Evolutionary conservation across 2,113 vertebrate species (phyloP).

Genomic region (Hippocampus abdominalis): DNA sequence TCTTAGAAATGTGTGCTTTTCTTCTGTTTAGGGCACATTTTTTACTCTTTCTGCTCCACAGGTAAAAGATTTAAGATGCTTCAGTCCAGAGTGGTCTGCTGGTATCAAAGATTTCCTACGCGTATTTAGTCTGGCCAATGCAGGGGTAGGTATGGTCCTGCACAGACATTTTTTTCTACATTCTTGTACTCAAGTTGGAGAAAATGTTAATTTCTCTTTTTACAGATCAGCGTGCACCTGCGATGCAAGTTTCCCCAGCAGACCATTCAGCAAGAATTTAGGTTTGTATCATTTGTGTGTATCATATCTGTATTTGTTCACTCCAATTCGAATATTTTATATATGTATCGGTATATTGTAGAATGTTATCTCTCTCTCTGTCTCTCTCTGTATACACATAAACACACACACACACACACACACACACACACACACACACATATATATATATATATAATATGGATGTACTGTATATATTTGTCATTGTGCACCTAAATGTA

Average conservation of each 20-base stretch:
- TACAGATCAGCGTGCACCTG: conserved; percentile 63
- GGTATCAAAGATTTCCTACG: conserved; percentile 68
- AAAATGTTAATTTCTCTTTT: background rate
- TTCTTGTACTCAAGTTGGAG: background rate
- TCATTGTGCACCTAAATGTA: too few relatives aligned
- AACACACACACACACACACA: too few relatives aligned
- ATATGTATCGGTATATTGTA: background rate
- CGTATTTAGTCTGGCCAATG: conserved; percentile 70
- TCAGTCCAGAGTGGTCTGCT: conserved; percentile 42
- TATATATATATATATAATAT: too few relatives aligned
- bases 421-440: too few relatives aligned
- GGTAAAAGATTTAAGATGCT: conserved; percentile 52
- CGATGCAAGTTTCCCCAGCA: conserved; percentile 40
- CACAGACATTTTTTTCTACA: background rate
- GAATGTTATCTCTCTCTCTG: too few relatives aligned
- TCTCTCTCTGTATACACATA: too few relatives aligned
- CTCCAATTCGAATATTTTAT: background rate
- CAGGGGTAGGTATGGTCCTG: conserved; percentile 60
- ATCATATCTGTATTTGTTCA: background rate
- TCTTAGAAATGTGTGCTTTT: background rate
- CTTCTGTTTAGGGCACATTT: background rate
- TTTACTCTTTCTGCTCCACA: conserved; percentile 34
- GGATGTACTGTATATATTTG: too few relatives aligned
- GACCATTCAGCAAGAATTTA: conserved; percentile 38
- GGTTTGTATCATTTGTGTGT: conserved; percentile 41